phyloP scores from a whole-genome alignment of 2,888 invertebrate species.

The Pseudeuparius sepicola region DNA sequence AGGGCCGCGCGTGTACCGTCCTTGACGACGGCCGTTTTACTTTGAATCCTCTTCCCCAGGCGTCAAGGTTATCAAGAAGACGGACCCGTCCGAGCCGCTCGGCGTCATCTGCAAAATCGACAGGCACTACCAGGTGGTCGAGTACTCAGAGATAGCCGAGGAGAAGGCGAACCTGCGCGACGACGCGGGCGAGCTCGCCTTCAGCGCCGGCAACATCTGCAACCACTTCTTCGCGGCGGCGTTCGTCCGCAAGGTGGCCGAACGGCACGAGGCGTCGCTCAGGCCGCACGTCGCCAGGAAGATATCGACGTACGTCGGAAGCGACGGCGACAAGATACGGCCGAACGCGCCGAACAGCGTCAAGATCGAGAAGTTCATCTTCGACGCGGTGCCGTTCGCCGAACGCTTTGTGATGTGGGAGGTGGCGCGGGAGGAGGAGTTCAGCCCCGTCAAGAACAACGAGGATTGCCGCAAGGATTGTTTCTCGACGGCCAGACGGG shows the following conservation, averaged over 20 bases:
- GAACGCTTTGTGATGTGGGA: conserved; percentile 90
- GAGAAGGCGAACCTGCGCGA: conserved; percentile 74
- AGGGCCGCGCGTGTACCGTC: no score
- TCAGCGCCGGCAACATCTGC: conserved; percentile 94
- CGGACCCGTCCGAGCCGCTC: conserved; percentile 81
- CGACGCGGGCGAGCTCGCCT: conserved; percentile 68
- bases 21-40: no score
- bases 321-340: conserved; percentile 55
- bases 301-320: conserved; percentile 81
- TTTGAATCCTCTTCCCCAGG: conserved; percentile 16
- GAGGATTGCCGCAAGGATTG: conserved; percentile 82
- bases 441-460: conserved; percentile 92
- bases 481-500: conserved; percentile 73
- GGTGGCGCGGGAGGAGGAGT: conserved; percentile 82
- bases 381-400: conserved; percentile 93
- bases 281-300: conserved; percentile 93
- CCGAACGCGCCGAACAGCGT: conserved; percentile 88
- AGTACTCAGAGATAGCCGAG: conserved; percentile 90
- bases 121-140: conserved; percentile 81
- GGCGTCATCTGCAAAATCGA: conserved; percentile 92
- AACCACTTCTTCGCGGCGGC: conserved; percentile 91
- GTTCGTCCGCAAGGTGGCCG: conserved; percentile 67
- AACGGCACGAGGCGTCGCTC: conserved; percentile 60
- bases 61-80: conserved; percentile 90
- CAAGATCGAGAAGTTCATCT: conserved; percentile 98